These are phyloP conservation scores for Stenchaetothrips biformis DNA, from an alignment of 2,888 invertebrate species.

Conservation along the genomic window DNA sequence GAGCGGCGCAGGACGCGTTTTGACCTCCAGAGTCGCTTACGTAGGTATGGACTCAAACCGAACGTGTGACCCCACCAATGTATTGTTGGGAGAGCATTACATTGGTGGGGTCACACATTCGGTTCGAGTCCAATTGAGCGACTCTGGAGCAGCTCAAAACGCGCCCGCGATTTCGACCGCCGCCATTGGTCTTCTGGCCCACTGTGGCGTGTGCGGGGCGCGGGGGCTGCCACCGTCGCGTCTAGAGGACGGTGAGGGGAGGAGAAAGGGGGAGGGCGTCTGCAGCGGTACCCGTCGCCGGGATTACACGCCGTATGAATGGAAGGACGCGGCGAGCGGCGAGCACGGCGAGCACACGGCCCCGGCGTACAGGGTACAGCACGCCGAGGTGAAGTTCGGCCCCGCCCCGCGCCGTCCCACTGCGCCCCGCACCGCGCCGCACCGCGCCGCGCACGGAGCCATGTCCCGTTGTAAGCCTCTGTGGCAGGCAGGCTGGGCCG, in stretches of 20 bases:
- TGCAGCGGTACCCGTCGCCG: neutral
- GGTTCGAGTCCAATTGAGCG: too few relatives aligned
- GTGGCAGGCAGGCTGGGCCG: neutral
- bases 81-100: too few relatives aligned
- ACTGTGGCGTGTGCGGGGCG: too few relatives aligned
- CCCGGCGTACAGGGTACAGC: neutral
- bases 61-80: too few relatives aligned
- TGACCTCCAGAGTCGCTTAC: too few relatives aligned
- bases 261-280: neutral
- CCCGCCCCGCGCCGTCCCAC: neutral
- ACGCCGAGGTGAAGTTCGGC: neutral
- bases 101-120: too few relatives aligned
- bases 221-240: too few relatives aligned
- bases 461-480: slow-evolving; percentile 15
- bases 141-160: too few relatives aligned
- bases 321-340: neutral
- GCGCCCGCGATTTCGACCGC: too few relatives aligned
- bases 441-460: neutral
- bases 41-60: too few relatives aligned
- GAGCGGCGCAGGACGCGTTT: too few relatives aligned
- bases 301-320: slow-evolving; percentile 14
- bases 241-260: neutral
- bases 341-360: neutral
- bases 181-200: too few relatives aligned
- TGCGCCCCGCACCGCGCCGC: neutral